Conservation (phyloP, 2,113 vertebrate species). For the Ia io region DNA sequence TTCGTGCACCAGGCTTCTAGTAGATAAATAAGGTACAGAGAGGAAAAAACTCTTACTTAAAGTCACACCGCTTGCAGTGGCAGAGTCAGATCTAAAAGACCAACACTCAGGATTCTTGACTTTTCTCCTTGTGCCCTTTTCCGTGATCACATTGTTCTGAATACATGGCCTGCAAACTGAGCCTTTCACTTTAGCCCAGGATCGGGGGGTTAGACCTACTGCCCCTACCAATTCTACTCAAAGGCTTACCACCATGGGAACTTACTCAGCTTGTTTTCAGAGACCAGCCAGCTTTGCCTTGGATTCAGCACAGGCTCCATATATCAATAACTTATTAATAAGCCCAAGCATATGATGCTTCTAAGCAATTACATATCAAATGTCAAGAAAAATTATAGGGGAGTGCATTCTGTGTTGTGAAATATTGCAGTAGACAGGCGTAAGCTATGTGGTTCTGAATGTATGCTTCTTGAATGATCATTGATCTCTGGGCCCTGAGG, state of each 20-base stretch:
- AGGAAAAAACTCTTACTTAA: neutral
- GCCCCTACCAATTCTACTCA: neutral
- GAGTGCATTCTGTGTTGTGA: neutral
- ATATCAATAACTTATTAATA: neutral
- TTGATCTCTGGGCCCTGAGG: conserved; percentile 48
- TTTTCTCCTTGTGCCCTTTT: neutral
- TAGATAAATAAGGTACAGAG: neutral
- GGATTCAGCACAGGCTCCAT: neutral
- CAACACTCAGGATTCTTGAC: neutral
- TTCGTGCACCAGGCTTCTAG: too few species aligned
- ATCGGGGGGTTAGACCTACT: neutral
- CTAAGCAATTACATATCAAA: neutral
- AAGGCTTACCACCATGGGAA: neutral
- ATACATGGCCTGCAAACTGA: neutral
- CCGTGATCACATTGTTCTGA: neutral
- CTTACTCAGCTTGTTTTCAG: neutral
- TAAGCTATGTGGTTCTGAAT: neutral
- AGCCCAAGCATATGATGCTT: neutral
- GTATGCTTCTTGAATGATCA: conserved; percentile 47
- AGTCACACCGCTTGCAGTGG: neutral
- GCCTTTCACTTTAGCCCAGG: neutral
- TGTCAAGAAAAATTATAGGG: neutral
- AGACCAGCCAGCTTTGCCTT: neutral
- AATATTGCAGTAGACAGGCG: neutral
- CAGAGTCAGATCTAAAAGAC: neutral